Evolutionary conservation across 1,140 invertebrate genomes (phyloP), one percentile per base, ranked within the genome.

Genomic region (Monochamus saltuarius): DNA sequence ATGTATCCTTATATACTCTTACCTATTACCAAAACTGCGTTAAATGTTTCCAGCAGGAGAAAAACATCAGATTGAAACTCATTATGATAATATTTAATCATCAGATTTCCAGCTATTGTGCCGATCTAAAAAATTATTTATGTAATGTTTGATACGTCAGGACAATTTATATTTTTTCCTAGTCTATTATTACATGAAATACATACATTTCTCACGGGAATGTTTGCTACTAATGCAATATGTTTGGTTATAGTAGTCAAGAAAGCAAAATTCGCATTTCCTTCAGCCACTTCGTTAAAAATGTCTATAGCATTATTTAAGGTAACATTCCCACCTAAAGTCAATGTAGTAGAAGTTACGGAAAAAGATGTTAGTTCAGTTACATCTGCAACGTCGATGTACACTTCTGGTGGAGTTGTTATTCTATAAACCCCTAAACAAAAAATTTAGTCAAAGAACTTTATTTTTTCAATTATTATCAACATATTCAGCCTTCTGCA

Each of bases 21-120:
- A 85, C 84, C 76, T 53, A 90, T 83, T 36, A 82, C 83, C 7
- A 92, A 49, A 68, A 81, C 76, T 2, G 87, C 88, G 55, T 85
- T 84, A 57, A 85, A 83, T 17, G 86, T 84, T 80, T 89, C 88
- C 50, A 93, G 78, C 29, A 90, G 80, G 29, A 90, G 70, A 74
- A 90, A 92, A 17, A 93, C 68, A 76, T 93, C 90, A 1, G 90
- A 93, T 22, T 85, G 88, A 78, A 94, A 94, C 72, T 90, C 87
- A 11, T 78, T 81, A 67, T 91, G 80, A 10, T 77, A 59, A 72
- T 92, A 81, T 78, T 94, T 94, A 40, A 92, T 82, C 77, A 85
- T 87, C 60, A 94, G 78, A 73, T 94, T 94, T 35, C 91, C 91
- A 47, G 85, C 90, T 60, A 92, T 78, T 16, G 84, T 87, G 61